These are phyloP conservation scores for Drosophila insularis DNA, from an alignment of 1,140 invertebrate species.

Conservation along the genomic window DNA sequence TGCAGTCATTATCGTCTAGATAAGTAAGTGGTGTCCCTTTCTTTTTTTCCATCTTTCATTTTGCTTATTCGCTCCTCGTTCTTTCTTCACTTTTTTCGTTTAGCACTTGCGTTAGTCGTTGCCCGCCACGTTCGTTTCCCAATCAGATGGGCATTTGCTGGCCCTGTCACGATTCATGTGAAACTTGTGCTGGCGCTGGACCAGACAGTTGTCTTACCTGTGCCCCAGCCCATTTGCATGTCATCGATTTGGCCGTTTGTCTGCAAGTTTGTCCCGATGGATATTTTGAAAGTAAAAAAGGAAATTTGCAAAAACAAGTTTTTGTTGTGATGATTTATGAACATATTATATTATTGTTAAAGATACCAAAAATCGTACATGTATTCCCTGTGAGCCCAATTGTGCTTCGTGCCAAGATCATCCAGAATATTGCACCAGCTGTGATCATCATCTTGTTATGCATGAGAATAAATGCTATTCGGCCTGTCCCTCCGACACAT, in stretches of 20 bases:
- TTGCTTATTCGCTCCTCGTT: neutral
- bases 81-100: constrained; percentile 5
- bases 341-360: too few species aligned
- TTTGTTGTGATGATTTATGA: too few species aligned
- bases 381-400: constrained; percentile 90
- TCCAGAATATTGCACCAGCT: constrained; percentile 91
- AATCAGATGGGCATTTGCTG: constrained; percentile 90
- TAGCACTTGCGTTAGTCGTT: constrained; percentile 90
- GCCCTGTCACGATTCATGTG: constrained; percentile 92
- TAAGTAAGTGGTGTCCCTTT: constrained; percentile 84
- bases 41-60: too few species aligned
- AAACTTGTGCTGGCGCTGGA: constrained; percentile 91
- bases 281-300: constrained; percentile 90
- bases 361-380: constrained; percentile 85
- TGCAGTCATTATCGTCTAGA: constrained; percentile 91
- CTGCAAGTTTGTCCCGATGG: constrained; percentile 92
- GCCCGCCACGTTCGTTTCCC: constrained; percentile 90
- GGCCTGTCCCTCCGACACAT: constrained; percentile 90
- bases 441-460: constrained; percentile 91
- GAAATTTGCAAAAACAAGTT: too few species aligned
- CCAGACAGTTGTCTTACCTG: constrained; percentile 92
- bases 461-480: constrained; percentile 91
- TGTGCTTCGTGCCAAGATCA: constrained; percentile 91
- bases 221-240: constrained; percentile 89
- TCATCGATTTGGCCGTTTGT: constrained; percentile 91